Conservation (phyloP, 2,113 vertebrate species). For the Cisticola juncidis region DNA sequence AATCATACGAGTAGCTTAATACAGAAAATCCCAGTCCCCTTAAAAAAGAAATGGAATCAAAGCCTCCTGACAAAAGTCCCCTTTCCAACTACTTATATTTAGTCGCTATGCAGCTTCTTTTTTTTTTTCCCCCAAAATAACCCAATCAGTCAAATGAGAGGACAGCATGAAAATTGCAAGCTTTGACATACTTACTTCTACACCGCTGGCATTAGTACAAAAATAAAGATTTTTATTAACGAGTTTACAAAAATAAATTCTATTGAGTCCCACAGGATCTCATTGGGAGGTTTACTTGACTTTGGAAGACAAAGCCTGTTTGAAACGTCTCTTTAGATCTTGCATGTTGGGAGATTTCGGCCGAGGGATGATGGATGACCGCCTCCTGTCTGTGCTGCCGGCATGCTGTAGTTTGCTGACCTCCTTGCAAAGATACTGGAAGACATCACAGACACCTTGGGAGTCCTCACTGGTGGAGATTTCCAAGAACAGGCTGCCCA, state of each 20-base stretch:
- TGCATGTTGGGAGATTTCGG: conserved; percentile 85
- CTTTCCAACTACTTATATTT: background rate
- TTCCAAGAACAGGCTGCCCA: conserved; percentile 79
- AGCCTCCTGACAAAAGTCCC: background rate
- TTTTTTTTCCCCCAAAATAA: background rate
- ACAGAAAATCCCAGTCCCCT: background rate
- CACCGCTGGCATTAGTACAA: conserved; percentile 67
- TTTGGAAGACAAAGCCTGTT: conserved; percentile 81
- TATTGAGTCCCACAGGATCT: conserved; percentile 4
- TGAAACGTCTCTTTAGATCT: conserved; percentile 83
- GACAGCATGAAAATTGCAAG: background rate
- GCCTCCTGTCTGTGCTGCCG: conserved; percentile 56
- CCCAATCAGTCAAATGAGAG: background rate
- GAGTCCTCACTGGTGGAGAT: conserved; percentile 82
- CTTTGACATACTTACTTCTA: conserved; percentile 40
- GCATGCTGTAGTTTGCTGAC: conserved; percentile 76
- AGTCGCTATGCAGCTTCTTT: background rate
- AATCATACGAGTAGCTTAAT: background rate
- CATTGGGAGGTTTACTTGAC: conserved; percentile 56
- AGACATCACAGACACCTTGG: conserved; percentile 77
- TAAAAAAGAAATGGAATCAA: background rate
- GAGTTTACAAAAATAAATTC: conserved; percentile 68
- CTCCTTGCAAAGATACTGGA: conserved; percentile 81
- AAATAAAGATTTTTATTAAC: conserved; percentile 76
- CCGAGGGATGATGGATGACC: conserved; percentile 73